Conservation (phyloP, 2,113 vertebrate species). For the Alligator sinensis region DNA sequence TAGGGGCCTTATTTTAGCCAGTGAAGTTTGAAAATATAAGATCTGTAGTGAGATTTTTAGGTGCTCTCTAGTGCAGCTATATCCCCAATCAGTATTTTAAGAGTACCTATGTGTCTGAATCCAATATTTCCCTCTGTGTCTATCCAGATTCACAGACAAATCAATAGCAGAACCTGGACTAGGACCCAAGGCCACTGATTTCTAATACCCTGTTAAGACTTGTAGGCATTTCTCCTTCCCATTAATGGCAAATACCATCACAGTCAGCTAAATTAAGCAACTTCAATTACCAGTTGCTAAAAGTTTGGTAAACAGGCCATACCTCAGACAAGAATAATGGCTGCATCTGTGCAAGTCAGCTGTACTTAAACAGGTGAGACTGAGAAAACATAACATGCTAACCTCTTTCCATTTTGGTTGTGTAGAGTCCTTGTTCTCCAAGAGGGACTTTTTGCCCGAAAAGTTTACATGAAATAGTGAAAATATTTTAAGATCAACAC, state of each 20-base stretch:
- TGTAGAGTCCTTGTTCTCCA: slow-evolving; percentile 56
- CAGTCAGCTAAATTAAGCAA: neutral
- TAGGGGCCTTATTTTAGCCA: neutral
- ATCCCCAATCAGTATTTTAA: neutral
- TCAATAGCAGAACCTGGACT: neutral
- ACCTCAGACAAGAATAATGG: neutral
- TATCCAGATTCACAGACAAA: neutral
- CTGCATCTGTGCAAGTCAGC: slow-evolving; percentile 30
- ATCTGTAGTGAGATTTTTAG: neutral
- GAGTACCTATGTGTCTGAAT: neutral
- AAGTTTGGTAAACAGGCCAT: slow-evolving; percentile 15
- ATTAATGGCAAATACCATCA: neutral
- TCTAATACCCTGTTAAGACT: neutral
- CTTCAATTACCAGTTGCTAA: neutral
- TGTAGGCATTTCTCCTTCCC: neutral
- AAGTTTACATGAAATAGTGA: slow-evolving; percentile 66
- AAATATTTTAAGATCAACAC: slow-evolving; percentile 74
- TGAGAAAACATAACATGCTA: slow-evolving; percentile 24
- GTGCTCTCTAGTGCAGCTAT: neutral
- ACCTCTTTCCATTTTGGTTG: slow-evolving; percentile 49
- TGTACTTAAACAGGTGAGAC: slow-evolving; percentile 56
- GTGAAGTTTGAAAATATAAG: neutral
- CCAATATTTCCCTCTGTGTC: neutral
- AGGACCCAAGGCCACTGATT: neutral
- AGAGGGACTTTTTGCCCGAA: slow-evolving; percentile 48